Evolutionary conservation across 2,113 vertebrate species (phyloP).

Genomic region (Gymnorhina tibicen): DNA sequence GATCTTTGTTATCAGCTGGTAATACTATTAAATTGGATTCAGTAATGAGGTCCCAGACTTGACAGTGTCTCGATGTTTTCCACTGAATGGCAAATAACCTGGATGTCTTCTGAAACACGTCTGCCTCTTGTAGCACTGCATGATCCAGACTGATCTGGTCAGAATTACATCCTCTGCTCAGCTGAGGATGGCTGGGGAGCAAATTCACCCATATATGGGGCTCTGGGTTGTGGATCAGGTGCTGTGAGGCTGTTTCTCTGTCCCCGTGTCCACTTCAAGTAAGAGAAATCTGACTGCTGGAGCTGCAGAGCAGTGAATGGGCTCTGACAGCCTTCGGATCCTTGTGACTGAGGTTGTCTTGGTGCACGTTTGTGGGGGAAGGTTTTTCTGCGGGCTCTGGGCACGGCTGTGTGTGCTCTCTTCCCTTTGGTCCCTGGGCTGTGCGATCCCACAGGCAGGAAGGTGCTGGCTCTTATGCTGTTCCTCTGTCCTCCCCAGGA

Average conservation of each 20-base stretch:
- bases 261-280: fast-evolving
- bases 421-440: neutral
- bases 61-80: neutral
- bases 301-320: neutral
- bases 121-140: neutral
- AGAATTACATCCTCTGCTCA: neutral
- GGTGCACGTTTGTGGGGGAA: fast-evolving
- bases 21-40: neutral
- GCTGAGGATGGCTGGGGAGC: fast-evolving
- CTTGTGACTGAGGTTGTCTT: fast-evolving
- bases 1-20: neutral
- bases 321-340: neutral
- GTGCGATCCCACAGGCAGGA: fast-evolving
- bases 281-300: neutral
- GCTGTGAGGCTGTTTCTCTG: neutral
- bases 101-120: neutral
- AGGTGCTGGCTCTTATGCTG: fast-evolving
- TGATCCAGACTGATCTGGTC: neutral
- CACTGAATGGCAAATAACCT: neutral
- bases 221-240: fast-evolving
- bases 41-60: neutral
- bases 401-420: fast-evolving
- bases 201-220: fast-evolving
- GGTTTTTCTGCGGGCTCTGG: neutral
- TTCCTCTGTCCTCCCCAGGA: neutral